These are phyloP conservation scores for Hemitrygon akajei DNA, from an alignment of 2,797 vertebrate genomes.

Conservation along the genomic window DNA sequence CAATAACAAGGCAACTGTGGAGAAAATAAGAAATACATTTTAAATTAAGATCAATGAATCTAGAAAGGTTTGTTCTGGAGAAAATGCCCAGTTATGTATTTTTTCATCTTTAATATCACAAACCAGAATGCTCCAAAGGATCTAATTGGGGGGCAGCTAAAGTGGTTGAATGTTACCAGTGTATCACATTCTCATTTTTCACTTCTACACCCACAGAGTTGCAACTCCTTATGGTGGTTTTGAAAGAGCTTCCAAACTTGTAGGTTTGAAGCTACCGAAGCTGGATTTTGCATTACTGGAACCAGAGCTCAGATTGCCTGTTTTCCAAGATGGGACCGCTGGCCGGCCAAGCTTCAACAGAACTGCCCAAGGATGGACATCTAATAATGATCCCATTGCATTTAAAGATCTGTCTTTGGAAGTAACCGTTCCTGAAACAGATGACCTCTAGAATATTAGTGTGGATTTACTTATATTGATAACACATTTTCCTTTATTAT, in stretches of 20 bases:
- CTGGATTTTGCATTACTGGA: constrained; percentile 62
- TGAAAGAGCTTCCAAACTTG: constrained; percentile 70
- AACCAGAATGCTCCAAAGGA: neutral
- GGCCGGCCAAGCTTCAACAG: constrained; percentile 86
- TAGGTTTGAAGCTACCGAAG: constrained; percentile 64
- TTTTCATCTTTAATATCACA: neutral
- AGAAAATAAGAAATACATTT: neutral
- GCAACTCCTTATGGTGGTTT: constrained; percentile 91
- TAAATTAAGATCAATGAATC: neutral
- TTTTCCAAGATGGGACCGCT: constrained; percentile 58
- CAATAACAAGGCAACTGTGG: neutral
- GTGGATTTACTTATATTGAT: neutral
- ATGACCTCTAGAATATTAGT: constrained; percentile 74
- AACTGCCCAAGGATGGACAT: constrained; percentile 79
- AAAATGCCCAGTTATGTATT: neutral
- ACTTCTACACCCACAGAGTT: constrained; percentile 66
- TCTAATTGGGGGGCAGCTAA: neutral
- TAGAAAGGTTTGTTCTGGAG: too few species aligned
- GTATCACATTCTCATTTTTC: constrained; percentile 35
- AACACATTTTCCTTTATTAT: constrained; percentile 2
- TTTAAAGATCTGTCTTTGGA: constrained; percentile 58
- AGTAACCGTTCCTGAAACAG: constrained; percentile 77
- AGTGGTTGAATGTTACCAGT: neutral
- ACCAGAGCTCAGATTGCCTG: constrained; percentile 59
- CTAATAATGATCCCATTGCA: constrained; percentile 56